Evolutionary conservation across 2,113 vertebrate genomes (phyloP).

Genomic region (Columbina picui): DNA sequence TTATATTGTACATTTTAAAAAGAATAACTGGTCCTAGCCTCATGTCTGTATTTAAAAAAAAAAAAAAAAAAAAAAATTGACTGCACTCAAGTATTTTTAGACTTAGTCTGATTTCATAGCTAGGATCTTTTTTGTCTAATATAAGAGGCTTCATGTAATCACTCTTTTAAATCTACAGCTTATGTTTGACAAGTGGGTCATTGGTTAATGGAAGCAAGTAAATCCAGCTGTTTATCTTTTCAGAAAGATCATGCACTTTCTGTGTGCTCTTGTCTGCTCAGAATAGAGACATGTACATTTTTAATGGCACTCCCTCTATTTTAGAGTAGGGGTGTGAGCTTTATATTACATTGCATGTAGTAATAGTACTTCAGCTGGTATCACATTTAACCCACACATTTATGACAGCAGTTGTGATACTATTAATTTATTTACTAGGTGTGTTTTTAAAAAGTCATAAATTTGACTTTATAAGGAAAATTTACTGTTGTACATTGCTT

Average conservation of each 20-base stretch:
- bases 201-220: slow-evolving; percentile 58
- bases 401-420: background rate
- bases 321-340: background rate
- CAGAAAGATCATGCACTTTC: background rate
- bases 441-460: background rate
- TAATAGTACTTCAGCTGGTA: background rate
- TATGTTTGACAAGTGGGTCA: slow-evolving; percentile 69
- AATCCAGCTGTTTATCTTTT: slow-evolving; percentile 68
- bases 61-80: background rate
- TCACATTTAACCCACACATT: background rate
- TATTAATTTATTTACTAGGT: background rate
- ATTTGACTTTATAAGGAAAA: background rate
- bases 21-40: background rate
- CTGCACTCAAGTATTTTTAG: background rate
- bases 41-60: background rate
- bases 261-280: background rate
- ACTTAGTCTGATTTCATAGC: slow-evolving; percentile 24
- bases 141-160: slow-evolving; percentile 56
- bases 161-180: slow-evolving; percentile 56
- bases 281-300: slow-evolving; percentile 3
- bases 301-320: background rate
- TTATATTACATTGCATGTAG: background rate
- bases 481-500: background rate
- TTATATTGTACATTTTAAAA: background rate
- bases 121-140: background rate